Base-by-base conservation (phyloP, 2,888 invertebrate genomes). In the Andrena haemorrhoa region DNA sequence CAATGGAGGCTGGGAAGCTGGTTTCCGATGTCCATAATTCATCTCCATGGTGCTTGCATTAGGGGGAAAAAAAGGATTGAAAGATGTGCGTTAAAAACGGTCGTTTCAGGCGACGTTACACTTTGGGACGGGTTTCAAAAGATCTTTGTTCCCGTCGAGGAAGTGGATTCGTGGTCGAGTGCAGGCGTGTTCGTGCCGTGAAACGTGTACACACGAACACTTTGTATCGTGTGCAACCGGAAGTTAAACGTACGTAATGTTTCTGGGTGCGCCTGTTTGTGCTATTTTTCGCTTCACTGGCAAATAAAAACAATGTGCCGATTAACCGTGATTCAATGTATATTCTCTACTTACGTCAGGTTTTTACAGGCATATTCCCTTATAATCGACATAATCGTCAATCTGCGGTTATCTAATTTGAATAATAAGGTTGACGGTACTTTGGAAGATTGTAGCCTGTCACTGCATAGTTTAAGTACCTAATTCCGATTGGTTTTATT, bases 231-330 rank as follows among this genome's bases (percentile, higher is more conserved):
- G 69, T 85, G 82, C 85, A 87, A 83, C 90, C 92, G 92, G 92
- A 92, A 92, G 91, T 91, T 86, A 81, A 88, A 87, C 89, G 86
- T 88, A 87, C 90, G 90, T 91, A 91, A 91, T 92, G 89, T 89
- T 87, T 75, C 85, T 91, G 92, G 93, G 93, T 92, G 92, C 90
- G 93, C 89, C 92, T 87, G 88, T 83, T 85, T 85, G 89, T 88
- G 89, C 91, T 91, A 93, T 93, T 93, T 93, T 90, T 93, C 93
- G 93, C 93, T 93, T 93, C 92, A 93, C 91, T 93, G 93, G 81
- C 91, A 93, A 92, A 93, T 92, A 90, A 90, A 92, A 92, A 93
- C 90, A 91, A 91, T 90, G 84, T 80, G 75, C 69, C 58, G 86
- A 82, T 85, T 63, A 79, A 71, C 41, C 63, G 63, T 74, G 76